Evolutionary conservation across 1,140 invertebrate genomes (phyloP).

Genomic region (Holcopasites calliopsidis): DNA sequence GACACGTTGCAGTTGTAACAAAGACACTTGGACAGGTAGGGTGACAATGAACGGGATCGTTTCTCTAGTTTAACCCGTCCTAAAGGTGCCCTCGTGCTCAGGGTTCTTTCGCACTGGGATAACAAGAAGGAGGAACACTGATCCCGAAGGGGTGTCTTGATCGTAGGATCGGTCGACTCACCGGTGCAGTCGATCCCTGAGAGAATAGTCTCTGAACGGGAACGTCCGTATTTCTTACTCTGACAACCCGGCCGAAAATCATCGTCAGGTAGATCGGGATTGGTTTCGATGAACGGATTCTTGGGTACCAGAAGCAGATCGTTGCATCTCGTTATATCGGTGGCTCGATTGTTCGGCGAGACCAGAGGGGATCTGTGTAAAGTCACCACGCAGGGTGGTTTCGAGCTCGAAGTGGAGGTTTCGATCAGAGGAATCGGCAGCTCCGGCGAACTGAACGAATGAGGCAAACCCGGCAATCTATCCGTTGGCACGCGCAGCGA

Average conservation of each 20-base stretch:
- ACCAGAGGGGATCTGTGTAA: slow-evolving; percentile 63
- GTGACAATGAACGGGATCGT: slow-evolving; percentile 69
- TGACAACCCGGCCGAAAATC: slow-evolving; percentile 8
- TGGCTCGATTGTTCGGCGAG: slow-evolving; percentile 51
- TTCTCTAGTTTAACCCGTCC: slow-evolving; percentile 11
- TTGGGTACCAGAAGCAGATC: neutral
- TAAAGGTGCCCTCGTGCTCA: too few relatives aligned
- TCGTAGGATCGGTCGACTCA: slow-evolving; percentile 65
- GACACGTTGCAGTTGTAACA: slow-evolving; percentile 77
- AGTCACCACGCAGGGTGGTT: slow-evolving; percentile 64
- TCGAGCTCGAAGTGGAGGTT: slow-evolving; percentile 31
- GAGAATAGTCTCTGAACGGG: slow-evolving; percentile 70
- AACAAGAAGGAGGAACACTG: slow-evolving; percentile 1
- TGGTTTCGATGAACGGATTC: slow-evolving; percentile 8
- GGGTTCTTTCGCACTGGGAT: slow-evolving; percentile 1
- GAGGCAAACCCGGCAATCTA: slow-evolving; percentile 66
- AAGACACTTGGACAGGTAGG: slow-evolving; percentile 60
- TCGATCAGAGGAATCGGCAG: slow-evolving; percentile 67
- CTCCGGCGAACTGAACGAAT: slow-evolving; percentile 77
- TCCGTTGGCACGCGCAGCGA: slow-evolving; percentile 48
- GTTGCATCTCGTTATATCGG: neutral
- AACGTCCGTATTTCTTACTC: slow-evolving; percentile 71
- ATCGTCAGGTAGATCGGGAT: neutral
- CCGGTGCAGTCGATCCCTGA: slow-evolving; percentile 68
- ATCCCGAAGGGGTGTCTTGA: neutral